Percentiles rank a stretch among this genome's conserved stretches.
These are phyloP conservation scores for Selenia dentaria DNA, from an alignment of 2,888 invertebrate species.

Conservation along the genomic window DNA sequence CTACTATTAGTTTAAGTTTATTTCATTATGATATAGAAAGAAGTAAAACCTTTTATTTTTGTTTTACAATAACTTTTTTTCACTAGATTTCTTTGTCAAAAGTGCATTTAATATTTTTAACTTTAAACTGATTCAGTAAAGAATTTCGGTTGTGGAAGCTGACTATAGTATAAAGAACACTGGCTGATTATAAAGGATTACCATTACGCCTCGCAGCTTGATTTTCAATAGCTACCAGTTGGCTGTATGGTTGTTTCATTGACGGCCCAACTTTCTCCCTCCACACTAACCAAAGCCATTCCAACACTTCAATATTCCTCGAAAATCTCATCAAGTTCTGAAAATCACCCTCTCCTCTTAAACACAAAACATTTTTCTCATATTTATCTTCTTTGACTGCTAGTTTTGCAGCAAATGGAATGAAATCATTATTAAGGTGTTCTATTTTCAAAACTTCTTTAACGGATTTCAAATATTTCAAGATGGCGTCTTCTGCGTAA, in stretches of 20 bases:
- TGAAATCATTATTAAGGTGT: slow-evolving; percentile 18
- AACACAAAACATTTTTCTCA: slow-evolving; percentile 62
- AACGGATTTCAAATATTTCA: slow-evolving; percentile 45
- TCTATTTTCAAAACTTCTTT: slow-evolving; percentile 35
- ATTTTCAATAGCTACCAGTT: slow-evolving; percentile 85
- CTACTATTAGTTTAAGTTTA: too few relatives aligned
- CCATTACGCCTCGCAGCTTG: slow-evolving; percentile 86
- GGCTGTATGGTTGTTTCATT: slow-evolving; percentile 81
- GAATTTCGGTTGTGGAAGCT: too few relatives aligned
- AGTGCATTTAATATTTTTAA: too few relatives aligned
- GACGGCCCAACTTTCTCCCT: slow-evolving; percentile 84
- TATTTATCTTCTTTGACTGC: slow-evolving; percentile 21
- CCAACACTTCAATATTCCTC: slow-evolving; percentile 73
- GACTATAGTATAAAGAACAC: too few relatives aligned
- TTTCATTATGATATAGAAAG: too few relatives aligned
- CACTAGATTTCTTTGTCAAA: too few relatives aligned
- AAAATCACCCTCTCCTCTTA: slow-evolving; percentile 86
- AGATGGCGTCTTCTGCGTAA: slow-evolving; percentile 55
- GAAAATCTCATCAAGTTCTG: slow-evolving; percentile 83
- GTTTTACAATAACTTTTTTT: too few relatives aligned
- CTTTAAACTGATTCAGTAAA: too few relatives aligned
- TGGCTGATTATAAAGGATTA: too few relatives aligned
- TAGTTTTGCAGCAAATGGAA: slow-evolving; percentile 39
- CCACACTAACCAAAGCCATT: slow-evolving; percentile 88
- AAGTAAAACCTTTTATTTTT: too few relatives aligned